These are phyloP conservation scores for Siniperca knerii DNA, from an alignment of 2,113 vertebrate species.

Conservation along the genomic window DNA sequence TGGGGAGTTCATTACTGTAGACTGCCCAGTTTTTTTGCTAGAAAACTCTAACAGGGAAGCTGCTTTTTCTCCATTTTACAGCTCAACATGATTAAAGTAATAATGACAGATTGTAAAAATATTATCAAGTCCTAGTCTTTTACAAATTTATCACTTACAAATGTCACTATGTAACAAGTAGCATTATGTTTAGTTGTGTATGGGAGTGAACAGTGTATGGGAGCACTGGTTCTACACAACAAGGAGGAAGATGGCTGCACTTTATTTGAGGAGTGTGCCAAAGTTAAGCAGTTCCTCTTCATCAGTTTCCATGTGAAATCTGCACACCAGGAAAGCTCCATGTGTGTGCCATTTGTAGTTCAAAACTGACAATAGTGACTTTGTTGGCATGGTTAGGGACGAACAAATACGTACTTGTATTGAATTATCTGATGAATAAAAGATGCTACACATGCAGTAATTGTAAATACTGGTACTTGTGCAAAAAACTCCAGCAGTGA, in stretches of 20 bases:
- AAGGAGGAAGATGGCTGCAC: neutral
- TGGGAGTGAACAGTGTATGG: neutral
- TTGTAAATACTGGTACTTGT: neutral
- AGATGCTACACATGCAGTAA: neutral
- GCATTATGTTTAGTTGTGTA: neutral
- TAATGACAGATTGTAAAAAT: neutral
- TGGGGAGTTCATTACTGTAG: constrained; percentile 26
- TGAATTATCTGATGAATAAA: constrained; percentile 1
- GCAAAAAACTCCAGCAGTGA: neutral
- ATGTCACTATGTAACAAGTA: neutral
- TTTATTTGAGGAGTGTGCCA: neutral
- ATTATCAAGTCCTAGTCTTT: neutral
- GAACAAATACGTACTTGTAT: neutral
- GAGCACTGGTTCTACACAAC: neutral
- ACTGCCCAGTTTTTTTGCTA: constrained; percentile 5
- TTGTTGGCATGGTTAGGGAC: neutral
- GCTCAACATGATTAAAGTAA: constrained; percentile 2
- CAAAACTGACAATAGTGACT: neutral
- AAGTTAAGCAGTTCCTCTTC: constrained; percentile 18
- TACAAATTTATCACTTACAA: neutral
- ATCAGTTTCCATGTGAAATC: constrained; percentile 21
- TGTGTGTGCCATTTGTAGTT: constrained; percentile 1
- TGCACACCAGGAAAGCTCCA: constrained; percentile 36
- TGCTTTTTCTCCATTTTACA: neutral
- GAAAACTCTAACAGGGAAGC: neutral